Conservation (phyloP, 2,113 vertebrate species). For the Lamprologus lemairii region DNA sequence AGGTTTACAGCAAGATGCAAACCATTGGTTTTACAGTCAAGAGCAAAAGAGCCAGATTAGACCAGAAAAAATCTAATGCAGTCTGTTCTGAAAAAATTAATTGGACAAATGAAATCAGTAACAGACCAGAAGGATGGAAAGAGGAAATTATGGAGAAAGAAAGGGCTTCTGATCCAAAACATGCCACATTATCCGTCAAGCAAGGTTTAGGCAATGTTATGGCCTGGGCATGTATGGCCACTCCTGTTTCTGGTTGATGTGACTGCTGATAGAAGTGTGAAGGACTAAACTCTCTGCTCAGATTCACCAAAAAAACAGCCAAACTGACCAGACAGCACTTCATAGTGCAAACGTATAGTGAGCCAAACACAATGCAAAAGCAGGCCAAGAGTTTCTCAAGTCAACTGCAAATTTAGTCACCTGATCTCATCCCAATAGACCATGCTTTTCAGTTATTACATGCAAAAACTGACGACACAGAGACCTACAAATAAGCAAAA, state of each 20-base stretch:
- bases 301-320: background rate
- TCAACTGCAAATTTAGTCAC: background rate
- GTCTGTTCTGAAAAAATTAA: background rate
- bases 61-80: background rate
- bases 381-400: background rate
- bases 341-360: background rate
- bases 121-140: background rate
- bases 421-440: background rate
- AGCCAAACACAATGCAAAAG: background rate
- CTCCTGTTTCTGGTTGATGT: background rate
- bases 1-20: background rate
- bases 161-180: background rate
- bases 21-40: background rate
- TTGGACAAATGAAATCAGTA: background rate
- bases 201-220: background rate
- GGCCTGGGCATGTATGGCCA: background rate
- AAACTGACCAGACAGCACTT: background rate
- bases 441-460: background rate
- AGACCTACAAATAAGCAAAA: background rate
- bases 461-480: background rate
- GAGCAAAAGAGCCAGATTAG: background rate
- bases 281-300: background rate
- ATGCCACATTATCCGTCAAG: background rate
- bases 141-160: background rate
- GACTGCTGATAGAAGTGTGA: background rate